Evolutionary conservation across 2,888 invertebrate genomes (phyloP), one percentile per base, ranked within the genome.

Genomic region (Hirtodrosophila duncani): DNA sequence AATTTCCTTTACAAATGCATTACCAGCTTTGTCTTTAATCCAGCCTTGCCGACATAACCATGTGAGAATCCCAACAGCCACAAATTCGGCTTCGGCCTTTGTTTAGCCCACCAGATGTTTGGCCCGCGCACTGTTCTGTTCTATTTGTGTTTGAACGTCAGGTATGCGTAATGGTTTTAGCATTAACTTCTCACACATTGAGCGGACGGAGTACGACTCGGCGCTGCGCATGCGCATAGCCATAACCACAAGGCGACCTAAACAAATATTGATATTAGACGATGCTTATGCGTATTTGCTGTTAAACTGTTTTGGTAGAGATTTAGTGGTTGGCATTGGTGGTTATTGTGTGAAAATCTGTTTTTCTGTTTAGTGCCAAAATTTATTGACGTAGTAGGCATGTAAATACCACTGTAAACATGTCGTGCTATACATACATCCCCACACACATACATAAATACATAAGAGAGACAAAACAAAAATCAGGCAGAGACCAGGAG

Each of bases 321-420:
- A 68, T 56, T 74, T 77, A 53, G 65, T 65, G 68, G 65, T 74
- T 53, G 39, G 34, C 52, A 58, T 58, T n/a, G 49, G 67, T 57
- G 64, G 67, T 61, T 67, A 63, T 68, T 72, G 66, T 77, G 66
- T 69, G 70, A 69, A 70, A 74, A 72, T 77, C 72, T 58, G 63
- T 67, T 66, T 56, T 67, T 63, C 41, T 51, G 57, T 37, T 67
- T 63, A 59, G 51, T 58, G 71, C 57, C 59, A 46, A 55, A 63
- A 42, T 51, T 29, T 69, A 66, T 74, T 74, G 59, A 77, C 59
- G 52, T 51, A 65, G 70, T 62, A 63, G 71, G 77, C 72, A 66
- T 50, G 67, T 59, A 70, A 67, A 67, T 75, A 57, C 48, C 42
- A 37, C 48, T 36, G 36, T 57, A 58, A 61, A 74, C 41, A 30